phyloP scores from a whole-genome alignment of 2,888 invertebrate genomes.

The Napeogenes inachia region DNA sequence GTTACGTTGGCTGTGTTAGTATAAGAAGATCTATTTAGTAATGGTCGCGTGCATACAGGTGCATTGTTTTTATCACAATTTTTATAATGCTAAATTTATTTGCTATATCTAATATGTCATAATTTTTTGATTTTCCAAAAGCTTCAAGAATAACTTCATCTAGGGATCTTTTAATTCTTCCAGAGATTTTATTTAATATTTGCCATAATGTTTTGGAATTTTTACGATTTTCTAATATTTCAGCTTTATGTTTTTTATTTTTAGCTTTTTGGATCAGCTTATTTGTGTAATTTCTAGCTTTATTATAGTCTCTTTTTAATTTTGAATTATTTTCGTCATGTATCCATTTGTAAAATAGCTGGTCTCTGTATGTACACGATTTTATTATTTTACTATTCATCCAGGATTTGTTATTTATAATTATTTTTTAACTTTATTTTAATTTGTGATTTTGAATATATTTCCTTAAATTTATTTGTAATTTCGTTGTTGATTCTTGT shows the following conservation, averaged over 20 bases:
- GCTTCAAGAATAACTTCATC: conserved; percentile 17
- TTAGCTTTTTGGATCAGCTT: conserved; percentile 9
- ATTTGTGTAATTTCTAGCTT: conserved; percentile 19
- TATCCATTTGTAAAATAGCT: conserved; percentile 26
- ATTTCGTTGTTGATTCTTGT: conserved; percentile 16
- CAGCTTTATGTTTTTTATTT: conserved; percentile 12
- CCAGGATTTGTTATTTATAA: conserved; percentile 16
- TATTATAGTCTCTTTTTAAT: conserved; percentile 22
- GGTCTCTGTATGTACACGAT: conserved; percentile 24
- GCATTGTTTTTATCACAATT: no score
- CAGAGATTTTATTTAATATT: conserved; percentile 19
- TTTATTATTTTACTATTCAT: conserved; percentile 21
- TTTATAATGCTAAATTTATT: no score
- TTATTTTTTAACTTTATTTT: conserved; percentile 8
- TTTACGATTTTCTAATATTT: conserved; percentile 12
- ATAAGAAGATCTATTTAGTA: no score
- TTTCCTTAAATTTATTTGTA: conserved; percentile 8
- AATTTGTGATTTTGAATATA: conserved; percentile 15
- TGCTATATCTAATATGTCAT: conserved; percentile 9
- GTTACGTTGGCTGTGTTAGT: no score
- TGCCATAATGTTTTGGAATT: conserved; percentile 15
- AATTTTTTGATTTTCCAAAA: conserved; percentile 6
- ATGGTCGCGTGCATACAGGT: no score
- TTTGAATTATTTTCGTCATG: conserved; percentile 21
- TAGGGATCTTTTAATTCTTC: conserved; percentile 14